Evolutionary conservation across 2,113 vertebrate genomes (phyloP).

Genomic region (Chamaea fasciata): DNA sequence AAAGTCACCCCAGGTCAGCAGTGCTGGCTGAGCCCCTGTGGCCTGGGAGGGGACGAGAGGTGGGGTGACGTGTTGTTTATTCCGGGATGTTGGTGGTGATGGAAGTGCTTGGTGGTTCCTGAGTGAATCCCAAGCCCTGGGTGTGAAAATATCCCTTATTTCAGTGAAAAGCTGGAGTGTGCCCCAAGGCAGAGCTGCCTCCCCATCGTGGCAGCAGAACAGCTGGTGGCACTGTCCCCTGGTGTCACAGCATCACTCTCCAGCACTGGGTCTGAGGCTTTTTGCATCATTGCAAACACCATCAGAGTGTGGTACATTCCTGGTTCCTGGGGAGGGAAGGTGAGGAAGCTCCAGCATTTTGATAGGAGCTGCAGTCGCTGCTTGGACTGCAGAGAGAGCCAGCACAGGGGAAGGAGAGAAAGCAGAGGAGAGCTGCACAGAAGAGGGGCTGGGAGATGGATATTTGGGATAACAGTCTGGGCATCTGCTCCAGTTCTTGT

Average conservation of each 20-base stretch:
- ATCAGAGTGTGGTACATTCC: rapidly evolving
- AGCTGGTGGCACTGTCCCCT: background rate
- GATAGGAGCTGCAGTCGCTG: background rate
- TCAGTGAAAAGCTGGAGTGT: background rate
- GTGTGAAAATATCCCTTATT: background rate
- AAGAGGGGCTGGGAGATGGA: background rate
- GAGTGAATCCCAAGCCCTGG: background rate
- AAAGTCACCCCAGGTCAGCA: too few relatives aligned
- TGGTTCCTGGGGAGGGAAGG: background rate
- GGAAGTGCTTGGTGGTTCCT: background rate
- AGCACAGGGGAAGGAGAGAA: background rate
- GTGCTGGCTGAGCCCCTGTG: background rate
- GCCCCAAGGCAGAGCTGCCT: background rate
- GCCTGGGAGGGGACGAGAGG: background rate
- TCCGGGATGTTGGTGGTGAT: rapidly evolving
- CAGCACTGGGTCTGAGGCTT: background rate
- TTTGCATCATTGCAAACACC: rapidly evolving
- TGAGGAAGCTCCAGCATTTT: background rate
- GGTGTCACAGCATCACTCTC: background rate
- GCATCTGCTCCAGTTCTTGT: background rate
- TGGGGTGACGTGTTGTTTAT: background rate
- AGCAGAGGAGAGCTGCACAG: background rate
- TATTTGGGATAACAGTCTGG: background rate
- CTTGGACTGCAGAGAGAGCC: background rate
- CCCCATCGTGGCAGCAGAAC: background rate